A percentile compares a stretch with the other conserved stretches of the same genome.
phyloP scores from a whole-genome alignment of 2,797 vertebrate genomes.

The Gadopsis marmoratus region DNA sequence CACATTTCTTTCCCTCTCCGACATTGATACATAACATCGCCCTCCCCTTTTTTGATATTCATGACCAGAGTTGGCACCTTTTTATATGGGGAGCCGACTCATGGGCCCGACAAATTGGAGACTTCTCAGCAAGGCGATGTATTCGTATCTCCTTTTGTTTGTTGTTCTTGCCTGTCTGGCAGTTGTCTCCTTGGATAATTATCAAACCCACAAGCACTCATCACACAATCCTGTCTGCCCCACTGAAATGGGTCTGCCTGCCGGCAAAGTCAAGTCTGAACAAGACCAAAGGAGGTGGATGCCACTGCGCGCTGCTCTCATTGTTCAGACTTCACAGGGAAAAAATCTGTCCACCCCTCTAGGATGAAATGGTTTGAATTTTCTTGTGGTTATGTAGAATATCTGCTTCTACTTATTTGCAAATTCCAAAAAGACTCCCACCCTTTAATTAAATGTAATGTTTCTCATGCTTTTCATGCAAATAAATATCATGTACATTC shows the following conservation, averaged over 20 bases:
- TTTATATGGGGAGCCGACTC: conserved; percentile 35
- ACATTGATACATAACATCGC: background rate
- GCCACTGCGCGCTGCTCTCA: conserved; percentile 44
- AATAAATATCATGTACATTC: conserved; percentile 1
- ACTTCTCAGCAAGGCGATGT: conserved; percentile 51
- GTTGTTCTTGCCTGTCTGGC: conserved; percentile 78
- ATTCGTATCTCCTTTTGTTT: conserved; percentile 70
- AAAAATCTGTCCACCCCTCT: conserved; percentile 39
- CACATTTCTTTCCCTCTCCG: background rate
- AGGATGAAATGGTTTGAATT: conserved; percentile 53
- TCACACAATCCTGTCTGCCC: conserved; percentile 71
- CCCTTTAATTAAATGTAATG: conserved; percentile 16
- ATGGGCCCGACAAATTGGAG: conserved; percentile 69
- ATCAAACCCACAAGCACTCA: conserved; percentile 74
- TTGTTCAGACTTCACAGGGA: conserved; percentile 59
- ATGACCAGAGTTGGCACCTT: conserved; percentile 35
- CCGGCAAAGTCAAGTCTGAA: conserved; percentile 73
- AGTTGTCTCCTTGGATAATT: conserved; percentile 77
- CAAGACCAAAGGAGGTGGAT: conserved; percentile 65
- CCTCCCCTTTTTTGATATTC: conserved; percentile 10
- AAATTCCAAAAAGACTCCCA: conserved; percentile 20
- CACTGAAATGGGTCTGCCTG: conserved; percentile 63
- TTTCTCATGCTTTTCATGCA: conserved; percentile 23
- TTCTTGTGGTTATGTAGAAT: conserved; percentile 40
- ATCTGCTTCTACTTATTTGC: conserved; percentile 38